A percentile compares a stretch with the other conserved stretches of the same genome.
Evolutionary conservation across 2,888 invertebrate genomes (phyloP).

Genomic region (Cordylochernes scorpioides): DNA sequence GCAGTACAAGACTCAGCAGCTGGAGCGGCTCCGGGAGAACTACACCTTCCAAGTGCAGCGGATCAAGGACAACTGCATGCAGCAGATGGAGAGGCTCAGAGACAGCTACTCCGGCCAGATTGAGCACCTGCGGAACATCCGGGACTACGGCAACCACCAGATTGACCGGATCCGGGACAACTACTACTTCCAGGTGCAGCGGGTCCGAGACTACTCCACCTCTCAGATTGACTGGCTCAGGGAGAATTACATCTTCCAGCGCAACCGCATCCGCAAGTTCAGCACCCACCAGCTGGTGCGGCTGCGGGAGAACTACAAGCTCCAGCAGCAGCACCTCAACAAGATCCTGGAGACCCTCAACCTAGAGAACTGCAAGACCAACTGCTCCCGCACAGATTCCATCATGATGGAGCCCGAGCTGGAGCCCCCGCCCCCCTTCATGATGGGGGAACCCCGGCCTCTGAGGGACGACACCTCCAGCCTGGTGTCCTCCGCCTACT

Average conservation of each 20-base stretch:
- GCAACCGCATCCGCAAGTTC: conserved; percentile 76
- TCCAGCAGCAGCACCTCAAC: conserved; percentile 77
- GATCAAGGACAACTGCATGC: conserved; percentile 72
- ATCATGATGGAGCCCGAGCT: conserved; percentile 11
- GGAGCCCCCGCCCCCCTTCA: conserved; percentile 6
- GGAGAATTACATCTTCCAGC: conserved; percentile 80
- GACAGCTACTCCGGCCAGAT: conserved; percentile 68
- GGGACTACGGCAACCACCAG: conserved; percentile 58
- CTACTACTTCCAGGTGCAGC: conserved; percentile 68
- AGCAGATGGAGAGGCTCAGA: conserved; percentile 78
- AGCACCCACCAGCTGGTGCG: conserved; percentile 69
- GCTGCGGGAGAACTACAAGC: conserved; percentile 71
- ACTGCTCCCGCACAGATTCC: conserved; percentile 47
- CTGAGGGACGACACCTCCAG: conserved; percentile 9
- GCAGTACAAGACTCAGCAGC: conserved; percentile 58
- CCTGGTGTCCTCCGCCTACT: conserved; percentile 12
- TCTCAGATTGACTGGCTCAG: conserved; percentile 72
- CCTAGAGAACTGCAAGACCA: conserved; percentile 71
- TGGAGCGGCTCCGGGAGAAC: conserved; percentile 65
- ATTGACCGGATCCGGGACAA: conserved; percentile 60
- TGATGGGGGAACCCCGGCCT: conserved; percentile 7
- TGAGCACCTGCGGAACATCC: conserved; percentile 53
- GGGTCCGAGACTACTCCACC: conserved; percentile 71
- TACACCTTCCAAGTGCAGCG: conserved; percentile 70
- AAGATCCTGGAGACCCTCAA: conserved; percentile 74